Conservation (phyloP, 2,888 invertebrate species). For the Tenthredo mesomela region DNA sequence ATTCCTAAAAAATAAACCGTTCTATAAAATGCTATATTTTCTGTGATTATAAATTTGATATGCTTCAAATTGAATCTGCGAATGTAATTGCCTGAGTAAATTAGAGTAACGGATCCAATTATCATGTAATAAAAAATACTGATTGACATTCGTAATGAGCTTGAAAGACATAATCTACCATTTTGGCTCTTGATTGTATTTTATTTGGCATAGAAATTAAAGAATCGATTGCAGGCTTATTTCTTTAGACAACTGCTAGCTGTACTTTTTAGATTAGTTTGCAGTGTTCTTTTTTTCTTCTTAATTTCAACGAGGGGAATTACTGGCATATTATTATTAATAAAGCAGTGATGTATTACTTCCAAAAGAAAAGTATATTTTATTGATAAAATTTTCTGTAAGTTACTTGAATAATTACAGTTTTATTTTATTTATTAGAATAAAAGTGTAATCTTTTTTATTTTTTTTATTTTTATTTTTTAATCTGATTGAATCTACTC, state of each 20-base stretch:
- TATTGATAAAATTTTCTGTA: constrained; percentile 54
- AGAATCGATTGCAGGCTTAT: neutral
- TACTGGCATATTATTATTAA: constrained; percentile 27
- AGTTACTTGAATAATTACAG: constrained; percentile 50
- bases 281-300: neutral
- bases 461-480: constrained; percentile 38
- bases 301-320: constrained; percentile 5
- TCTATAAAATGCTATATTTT: constrained; percentile 20
- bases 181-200: constrained; percentile 28
- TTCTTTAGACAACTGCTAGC: neutral
- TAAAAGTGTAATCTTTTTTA: constrained; percentile 56
- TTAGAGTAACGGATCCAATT: constrained; percentile 46
- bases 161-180: neutral
- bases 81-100: constrained; percentile 41
- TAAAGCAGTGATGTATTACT: constrained; percentile 57
- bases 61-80: neutral
- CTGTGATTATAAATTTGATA: neutral
- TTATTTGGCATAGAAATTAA: constrained; percentile 1
- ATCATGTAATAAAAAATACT: constrained; percentile 44
- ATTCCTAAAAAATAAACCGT: constrained; percentile 24
- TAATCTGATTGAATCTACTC: constrained; percentile 16
- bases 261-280: neutral
- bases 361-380: constrained; percentile 61
- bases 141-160: constrained; percentile 45
- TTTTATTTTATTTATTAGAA: constrained; percentile 50